Evolutionary conservation across 2,797 vertebrate species (phyloP), one percentile per base, ranked within the genome.

Genomic region (Crenichthys baileyi): DNA sequence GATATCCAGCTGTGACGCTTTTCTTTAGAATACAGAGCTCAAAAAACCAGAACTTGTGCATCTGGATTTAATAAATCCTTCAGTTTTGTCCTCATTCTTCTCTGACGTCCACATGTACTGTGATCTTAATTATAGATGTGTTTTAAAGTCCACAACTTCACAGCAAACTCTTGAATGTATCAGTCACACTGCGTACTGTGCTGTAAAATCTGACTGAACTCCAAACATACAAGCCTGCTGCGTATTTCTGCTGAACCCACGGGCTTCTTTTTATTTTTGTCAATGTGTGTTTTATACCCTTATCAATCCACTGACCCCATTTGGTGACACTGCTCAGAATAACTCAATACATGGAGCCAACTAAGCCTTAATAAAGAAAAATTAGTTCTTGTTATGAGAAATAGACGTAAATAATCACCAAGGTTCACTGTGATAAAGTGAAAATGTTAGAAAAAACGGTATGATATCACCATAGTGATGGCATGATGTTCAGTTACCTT

Each of bases 11-110:
- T 75, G 70, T 73, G 83, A 55, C 79, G 76, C 67, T 83, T 73
- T 72, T 46, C 56, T 73, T 41, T 67, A 77, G 56, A 79, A 72
- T 39, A 56, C 63, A 63, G 48, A 50, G 36, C 78, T 81, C 71
- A 71, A 65, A 65, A 0, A 77, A 68, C 55, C 29, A 39, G 56
- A 68, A 55, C 68, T 39, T 26, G 15, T 73, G 46, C 81, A 85
- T 89, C 73, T 86, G 81, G 87, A 87, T 81, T 39, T 61, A 63
- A 86, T 80, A 48, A 75, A 79, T 16, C 24, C 24, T 46, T 48
- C 41, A 16, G 36, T 41, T 41, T 24, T 58, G 72, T 73, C 53
- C 53, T 39, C 31, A 67, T 22, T 41, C 39, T 56, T 41, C 16
- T 39, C 16, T 5, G 31, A 22, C 4, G 31, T 39, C 36, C 72